These are phyloP conservation scores for Sciaenops ocellatus DNA, from an alignment of 2,797 vertebrate genomes.

Conservation along the genomic window DNA sequence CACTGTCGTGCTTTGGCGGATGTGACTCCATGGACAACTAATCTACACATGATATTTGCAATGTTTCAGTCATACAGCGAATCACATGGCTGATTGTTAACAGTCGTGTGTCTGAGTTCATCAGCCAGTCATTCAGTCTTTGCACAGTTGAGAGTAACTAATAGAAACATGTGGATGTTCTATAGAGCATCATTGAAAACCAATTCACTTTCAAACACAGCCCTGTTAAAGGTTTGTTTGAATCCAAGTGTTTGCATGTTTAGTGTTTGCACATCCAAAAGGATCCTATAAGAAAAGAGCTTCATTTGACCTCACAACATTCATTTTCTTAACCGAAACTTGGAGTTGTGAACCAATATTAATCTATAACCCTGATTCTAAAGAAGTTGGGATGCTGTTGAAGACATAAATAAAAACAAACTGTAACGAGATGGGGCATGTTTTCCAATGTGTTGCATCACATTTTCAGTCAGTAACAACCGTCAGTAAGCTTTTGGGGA, in stretches of 20 bases:
- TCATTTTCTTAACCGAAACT: neutral
- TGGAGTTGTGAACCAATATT: neutral
- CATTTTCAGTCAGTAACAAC: too few species aligned
- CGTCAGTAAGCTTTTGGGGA: too few species aligned
- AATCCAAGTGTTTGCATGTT: neutral
- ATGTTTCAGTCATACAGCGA: conserved; percentile 15
- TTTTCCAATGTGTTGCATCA: too few species aligned
- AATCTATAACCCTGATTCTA: too few species aligned
- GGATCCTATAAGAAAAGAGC: neutral
- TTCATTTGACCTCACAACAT: neutral
- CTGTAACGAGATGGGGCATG: too few species aligned
- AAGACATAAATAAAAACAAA: too few species aligned
- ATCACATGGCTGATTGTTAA: conserved; percentile 28
- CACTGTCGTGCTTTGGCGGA: neutral
- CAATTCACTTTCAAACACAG: neutral
- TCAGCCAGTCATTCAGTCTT: conserved; percentile 7
- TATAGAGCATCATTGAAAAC: neutral
- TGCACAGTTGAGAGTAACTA: neutral
- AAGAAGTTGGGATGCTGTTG: too few species aligned
- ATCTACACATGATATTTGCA: neutral
- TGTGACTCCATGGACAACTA: neutral
- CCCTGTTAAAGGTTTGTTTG: neutral
- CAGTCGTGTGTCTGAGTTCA: conserved; percentile 11
- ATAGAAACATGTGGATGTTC: neutral
- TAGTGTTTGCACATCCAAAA: neutral